Conservation (phyloP, 2,797 vertebrate species). For the Melanotaenia maccullochi region DNA sequence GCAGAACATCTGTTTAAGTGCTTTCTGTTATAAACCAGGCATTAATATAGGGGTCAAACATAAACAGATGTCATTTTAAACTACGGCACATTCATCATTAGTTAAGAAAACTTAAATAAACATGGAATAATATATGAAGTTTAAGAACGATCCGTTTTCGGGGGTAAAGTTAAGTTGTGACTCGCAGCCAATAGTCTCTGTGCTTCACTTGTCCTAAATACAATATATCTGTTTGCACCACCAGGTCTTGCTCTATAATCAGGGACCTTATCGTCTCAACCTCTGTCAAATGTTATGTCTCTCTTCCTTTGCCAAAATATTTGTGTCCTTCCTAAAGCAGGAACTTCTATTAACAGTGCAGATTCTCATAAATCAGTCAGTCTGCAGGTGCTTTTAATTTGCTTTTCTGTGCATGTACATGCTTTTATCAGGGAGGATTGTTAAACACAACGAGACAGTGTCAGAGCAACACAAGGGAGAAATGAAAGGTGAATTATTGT, state of each 20-base stretch:
- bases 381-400: conserved; percentile 6
- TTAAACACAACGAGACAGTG: conserved; percentile 17
- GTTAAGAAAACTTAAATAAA: conserved; percentile 8
- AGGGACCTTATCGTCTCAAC: neutral
- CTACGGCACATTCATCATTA: conserved; percentile 15
- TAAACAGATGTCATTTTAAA: conserved; percentile 17
- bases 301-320: conserved; percentile 15
- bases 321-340: neutral
- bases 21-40: conserved; percentile 44
- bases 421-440: conserved; percentile 15
- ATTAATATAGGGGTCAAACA: conserved; percentile 14
- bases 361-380: conserved; percentile 31
- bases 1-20: conserved; percentile 57
- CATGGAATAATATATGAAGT: neutral
- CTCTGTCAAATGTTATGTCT: conserved; percentile 3
- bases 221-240: conserved; percentile 6
- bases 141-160: neutral
- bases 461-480: neutral
- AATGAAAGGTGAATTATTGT: conserved; percentile 19
- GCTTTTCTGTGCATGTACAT: neutral
- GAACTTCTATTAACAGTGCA: conserved; percentile 29
- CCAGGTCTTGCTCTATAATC: neutral
- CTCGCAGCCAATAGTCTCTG: neutral
- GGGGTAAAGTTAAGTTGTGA: neutral
- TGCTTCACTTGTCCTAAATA: neutral